Evolutionary conservation across 2,888 invertebrate species (phyloP).

Genomic region (Melieria crassipennis): DNA sequence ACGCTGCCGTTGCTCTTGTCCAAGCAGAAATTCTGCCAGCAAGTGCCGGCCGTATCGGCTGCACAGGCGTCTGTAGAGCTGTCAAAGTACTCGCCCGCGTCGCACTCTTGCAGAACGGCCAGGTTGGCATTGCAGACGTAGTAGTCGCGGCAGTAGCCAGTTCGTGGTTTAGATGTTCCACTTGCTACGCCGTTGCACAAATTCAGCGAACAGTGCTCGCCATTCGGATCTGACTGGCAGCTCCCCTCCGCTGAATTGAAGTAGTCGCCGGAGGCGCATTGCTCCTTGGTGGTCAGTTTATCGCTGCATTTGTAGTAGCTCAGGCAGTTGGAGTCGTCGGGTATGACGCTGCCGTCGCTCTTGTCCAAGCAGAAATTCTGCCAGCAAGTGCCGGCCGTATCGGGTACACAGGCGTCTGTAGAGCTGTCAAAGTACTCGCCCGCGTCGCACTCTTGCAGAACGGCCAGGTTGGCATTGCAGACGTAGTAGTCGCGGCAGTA

Average conservation of each 20-base stretch:
- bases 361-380: slow-evolving; percentile 50
- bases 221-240: slow-evolving; percentile 43
- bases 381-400: slow-evolving; percentile 48
- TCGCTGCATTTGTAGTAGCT: slow-evolving; percentile 48
- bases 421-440: slow-evolving; percentile 50
- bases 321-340: slow-evolving; percentile 43
- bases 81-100: slow-evolving; percentile 50
- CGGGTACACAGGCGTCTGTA: slow-evolving; percentile 46
- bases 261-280: slow-evolving; percentile 48
- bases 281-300: slow-evolving; percentile 37
- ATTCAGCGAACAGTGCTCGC: slow-evolving; percentile 48
- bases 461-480: slow-evolving; percentile 50
- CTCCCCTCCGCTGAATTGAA: slow-evolving; percentile 34
- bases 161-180: slow-evolving; percentile 30
- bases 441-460: slow-evolving; percentile 49
- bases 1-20: slow-evolving; percentile 37
- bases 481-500: slow-evolving; percentile 52
- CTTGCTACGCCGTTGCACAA: background rate
- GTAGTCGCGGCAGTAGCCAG: slow-evolving; percentile 48
- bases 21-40: slow-evolving; percentile 55
- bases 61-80: slow-evolving; percentile 38
- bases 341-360: slow-evolving; percentile 37
- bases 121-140: slow-evolving; percentile 50
- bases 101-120: slow-evolving; percentile 53
- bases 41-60: slow-evolving; percentile 46